Evolutionary conservation across 2,113 vertebrate species (phyloP).

Genomic region (Tachysurus vachellii): DNA sequence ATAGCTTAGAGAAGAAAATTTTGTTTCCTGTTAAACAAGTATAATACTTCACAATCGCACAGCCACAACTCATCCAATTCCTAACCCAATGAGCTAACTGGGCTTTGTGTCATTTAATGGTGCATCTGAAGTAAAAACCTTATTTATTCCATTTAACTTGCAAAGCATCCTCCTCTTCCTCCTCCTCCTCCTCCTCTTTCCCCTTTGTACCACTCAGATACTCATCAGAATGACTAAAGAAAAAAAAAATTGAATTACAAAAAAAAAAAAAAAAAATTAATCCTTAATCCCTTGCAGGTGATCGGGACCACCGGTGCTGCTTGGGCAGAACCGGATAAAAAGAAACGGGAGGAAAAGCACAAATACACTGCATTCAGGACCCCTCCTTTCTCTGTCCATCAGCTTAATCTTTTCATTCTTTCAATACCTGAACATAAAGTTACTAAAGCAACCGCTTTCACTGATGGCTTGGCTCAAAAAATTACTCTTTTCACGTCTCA

Average conservation of each 20-base stretch:
- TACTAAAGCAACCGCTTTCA: not conserved
- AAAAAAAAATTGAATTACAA: not conserved
- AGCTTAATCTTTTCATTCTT: slow-evolving; percentile 66
- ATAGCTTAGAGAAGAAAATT: slow-evolving; percentile 14
- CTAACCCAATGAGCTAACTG: not conserved
- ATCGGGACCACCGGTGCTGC: slow-evolving; percentile 68
- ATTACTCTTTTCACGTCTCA: not conserved
- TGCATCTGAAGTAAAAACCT: slow-evolving; percentile 63
- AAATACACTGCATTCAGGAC: slow-evolving; percentile 67
- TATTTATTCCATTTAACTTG: slow-evolving; percentile 47
- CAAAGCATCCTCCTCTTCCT: not conserved
- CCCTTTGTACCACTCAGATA: slow-evolving; percentile 67
- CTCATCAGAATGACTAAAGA: slow-evolving; percentile 59
- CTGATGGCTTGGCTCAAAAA: not conserved
- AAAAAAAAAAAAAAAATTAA: slow-evolving; percentile 74
- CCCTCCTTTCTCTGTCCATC: not conserved
- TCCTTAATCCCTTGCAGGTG: slow-evolving; percentile 78
- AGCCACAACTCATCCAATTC: not conserved
- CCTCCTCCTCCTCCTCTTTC: not conserved
- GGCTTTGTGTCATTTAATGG: slow-evolving; percentile 26
- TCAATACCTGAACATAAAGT: slow-evolving; percentile 26
- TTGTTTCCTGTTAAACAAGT: slow-evolving; percentile 19
- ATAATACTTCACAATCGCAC: not conserved
- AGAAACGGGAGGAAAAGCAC: slow-evolving; percentile 3
- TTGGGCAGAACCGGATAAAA: slow-evolving; percentile 50